Evolutionary conservation across 92 coral and sea anemone genomes (phyloP), one percentile per base, ranked within the genome.

Genomic region (Porites cylindrica): DNA sequence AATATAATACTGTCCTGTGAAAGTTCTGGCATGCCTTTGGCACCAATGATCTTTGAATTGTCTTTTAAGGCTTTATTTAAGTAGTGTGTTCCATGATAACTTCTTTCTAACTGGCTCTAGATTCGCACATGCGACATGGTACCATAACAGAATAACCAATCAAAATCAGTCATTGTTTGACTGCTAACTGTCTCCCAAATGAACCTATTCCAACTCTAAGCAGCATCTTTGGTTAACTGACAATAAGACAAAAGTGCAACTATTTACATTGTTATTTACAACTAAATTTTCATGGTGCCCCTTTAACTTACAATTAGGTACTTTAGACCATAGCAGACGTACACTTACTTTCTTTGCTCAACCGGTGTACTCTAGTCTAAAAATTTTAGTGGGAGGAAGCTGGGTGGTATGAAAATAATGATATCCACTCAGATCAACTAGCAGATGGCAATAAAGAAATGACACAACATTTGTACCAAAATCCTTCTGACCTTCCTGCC

Each of bases 141-240:
- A 7, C 50, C 21, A 23, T 47, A 32, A 20, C 23, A 51, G 29
- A 43, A 59, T 53, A 11, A 32, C 21, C 70, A 29, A 58, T 1
- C 26, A 54, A 8, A 6, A 56, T 38, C 47, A 38, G 65, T 10
- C 14, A 7, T 70, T 18, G 10, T 58, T 38, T 56, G 8, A 71
- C 8, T n/a, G 21, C 54, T 59, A 21, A 54, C 56, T 70, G 20
- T 76, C 54, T 82, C 50, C 53, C 32, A 52, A 38, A 38, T 38
- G 47, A 38, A 47, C 72, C 64, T 70, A 8, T 32, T 14, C 14
- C 52, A 63, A 43, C 61, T 19, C 32, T 59, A 53, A 70, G 54
- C 47, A 38, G 17, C 86, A 58, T 82, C 86, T 43, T 71, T 69
- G 59, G 78, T 58, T 60, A 82, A 60, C 78, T 70, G 51, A 70